phyloP scores from a whole-genome alignment of 1,140 invertebrate genomes.

The Ptiloglossa arizonensis region DNA sequence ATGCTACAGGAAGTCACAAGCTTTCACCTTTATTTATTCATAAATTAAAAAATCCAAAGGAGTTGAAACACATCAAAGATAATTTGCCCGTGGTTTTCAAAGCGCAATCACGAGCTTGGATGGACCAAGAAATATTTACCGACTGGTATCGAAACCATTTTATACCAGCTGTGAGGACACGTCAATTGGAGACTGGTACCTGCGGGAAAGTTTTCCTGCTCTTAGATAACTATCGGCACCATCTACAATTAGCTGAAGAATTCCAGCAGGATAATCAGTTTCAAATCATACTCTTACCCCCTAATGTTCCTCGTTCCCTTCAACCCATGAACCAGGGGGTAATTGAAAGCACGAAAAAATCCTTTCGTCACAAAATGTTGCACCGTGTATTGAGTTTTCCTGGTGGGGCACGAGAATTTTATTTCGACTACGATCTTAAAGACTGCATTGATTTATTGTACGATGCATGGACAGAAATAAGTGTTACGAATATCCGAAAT shows the following conservation, averaged over 20 bases:
- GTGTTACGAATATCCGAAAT: neutral
- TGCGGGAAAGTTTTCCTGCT: neutral
- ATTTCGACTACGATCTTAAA: neutral
- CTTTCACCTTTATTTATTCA: neutral
- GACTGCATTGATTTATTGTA: neutral
- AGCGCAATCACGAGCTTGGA: neutral
- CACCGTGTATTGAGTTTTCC: neutral
- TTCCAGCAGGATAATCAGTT: neutral
- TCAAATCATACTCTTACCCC: neutral
- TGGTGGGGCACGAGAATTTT: neutral
- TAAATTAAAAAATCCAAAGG: neutral
- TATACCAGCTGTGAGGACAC: neutral
- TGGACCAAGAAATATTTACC: neutral
- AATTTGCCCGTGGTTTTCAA: neutral
- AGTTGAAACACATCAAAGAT: neutral
- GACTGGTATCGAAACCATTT: conserved; percentile 4
- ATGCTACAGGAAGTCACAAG: neutral
- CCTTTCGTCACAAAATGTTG: neutral
- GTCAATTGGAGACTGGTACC: neutral
- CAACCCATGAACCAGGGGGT: neutral
- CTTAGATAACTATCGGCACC: neutral
- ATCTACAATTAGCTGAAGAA: neutral
- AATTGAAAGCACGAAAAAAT: neutral
- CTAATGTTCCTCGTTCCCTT: neutral
- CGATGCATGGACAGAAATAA: neutral